Conservation (phyloP, 2,888 invertebrate genomes). For the Eledona agricola region DNA sequence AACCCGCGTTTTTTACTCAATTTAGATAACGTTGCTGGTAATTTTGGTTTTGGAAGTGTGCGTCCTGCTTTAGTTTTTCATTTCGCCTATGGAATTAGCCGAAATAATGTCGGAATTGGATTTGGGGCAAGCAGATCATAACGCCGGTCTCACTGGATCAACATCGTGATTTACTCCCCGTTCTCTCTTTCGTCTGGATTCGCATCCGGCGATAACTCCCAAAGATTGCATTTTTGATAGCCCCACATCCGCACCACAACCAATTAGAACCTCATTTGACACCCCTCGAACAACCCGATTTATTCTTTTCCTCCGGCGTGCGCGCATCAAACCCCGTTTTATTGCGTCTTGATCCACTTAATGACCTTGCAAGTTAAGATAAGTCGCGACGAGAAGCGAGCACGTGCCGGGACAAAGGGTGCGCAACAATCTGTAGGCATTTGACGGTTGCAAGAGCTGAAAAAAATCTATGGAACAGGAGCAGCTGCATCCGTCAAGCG, state of each 20-base stretch:
- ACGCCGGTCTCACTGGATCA: no score
- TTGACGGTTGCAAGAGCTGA: slow-evolving; percentile 24
- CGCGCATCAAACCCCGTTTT: slow-evolving; percentile 11
- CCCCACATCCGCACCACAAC: background rate
- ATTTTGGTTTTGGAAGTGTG: no score
- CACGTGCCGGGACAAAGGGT: slow-evolving; percentile 24
- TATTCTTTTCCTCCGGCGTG: slow-evolving; percentile 1
- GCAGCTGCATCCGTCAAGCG: slow-evolving; percentile 50
- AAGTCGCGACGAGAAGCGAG: slow-evolving; percentile 6
- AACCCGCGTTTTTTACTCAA: no score
- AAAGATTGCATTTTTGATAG: slow-evolving; percentile 7
- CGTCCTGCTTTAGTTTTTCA: no score
- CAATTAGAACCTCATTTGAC: slow-evolving; percentile 3
- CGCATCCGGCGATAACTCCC: slow-evolving; percentile 1
- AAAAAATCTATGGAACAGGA: slow-evolving; percentile 40
- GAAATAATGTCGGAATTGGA: no score
- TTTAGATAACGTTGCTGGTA: no score
- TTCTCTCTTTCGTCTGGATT: background rate
- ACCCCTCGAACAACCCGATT: slow-evolving; percentile 10
- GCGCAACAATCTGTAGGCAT: slow-evolving; percentile 18
- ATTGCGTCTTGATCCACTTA: slow-evolving; percentile 22
- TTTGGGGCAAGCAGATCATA: no score
- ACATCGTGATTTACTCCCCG: slow-evolving; percentile 3
- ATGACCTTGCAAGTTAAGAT: slow-evolving; percentile 7
- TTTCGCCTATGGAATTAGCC: no score